Base-by-base conservation (phyloP, 2,113 vertebrate genomes). In the Ranitomeya variabilis region DNA sequence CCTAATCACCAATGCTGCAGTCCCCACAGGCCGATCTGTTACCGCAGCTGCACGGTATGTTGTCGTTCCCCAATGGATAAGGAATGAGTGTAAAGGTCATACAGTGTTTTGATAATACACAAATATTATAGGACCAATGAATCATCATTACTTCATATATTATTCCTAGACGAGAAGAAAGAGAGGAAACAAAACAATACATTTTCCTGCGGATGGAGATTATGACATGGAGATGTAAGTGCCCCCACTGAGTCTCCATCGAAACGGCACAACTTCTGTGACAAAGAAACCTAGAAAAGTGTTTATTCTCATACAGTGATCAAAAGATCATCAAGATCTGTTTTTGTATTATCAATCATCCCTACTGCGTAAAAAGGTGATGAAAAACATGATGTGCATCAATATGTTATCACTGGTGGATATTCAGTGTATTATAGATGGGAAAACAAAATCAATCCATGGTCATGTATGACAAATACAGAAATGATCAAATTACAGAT, bases 101-200 rank as follows among this genome's bases (percentile, higher is more conserved):
- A 18, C 19, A 76, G 7, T 76, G 45, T 76, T 74, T 18, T 74
- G 6, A 16, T 21, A 52, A 21, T 51, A 37, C 7, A 51, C 15
- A 13, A 21, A 52, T 19, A n/a, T 52, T 52, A 51, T 21, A 74
- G 18, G 45, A 76, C 37, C 52, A 51, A 21, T 52, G 37, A 76
- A 52, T 76, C 18, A 52, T 21, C 45, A 12, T 76, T 51, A 52
- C 73, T 52, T 76, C 73, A 76, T 52, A 21, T 76, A 76, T 76
- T 76, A 76, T 76, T 76, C 51, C 73, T 76, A 76, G 18, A 76
- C 10, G 9, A 76, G 18, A 76, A 76, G 73, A 76, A 76, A 52
- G 45, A 21, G 73, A 76, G 73, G 73, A 76, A 76, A 21, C 73
- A 23, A 52, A 76, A 76, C 73, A 76, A 76, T 76, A 16, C 71